Evolutionary conservation across 1,140 invertebrate species (phyloP), one percentile per base, ranked within the genome.

Genomic region (Chironomus tepperi): DNA sequence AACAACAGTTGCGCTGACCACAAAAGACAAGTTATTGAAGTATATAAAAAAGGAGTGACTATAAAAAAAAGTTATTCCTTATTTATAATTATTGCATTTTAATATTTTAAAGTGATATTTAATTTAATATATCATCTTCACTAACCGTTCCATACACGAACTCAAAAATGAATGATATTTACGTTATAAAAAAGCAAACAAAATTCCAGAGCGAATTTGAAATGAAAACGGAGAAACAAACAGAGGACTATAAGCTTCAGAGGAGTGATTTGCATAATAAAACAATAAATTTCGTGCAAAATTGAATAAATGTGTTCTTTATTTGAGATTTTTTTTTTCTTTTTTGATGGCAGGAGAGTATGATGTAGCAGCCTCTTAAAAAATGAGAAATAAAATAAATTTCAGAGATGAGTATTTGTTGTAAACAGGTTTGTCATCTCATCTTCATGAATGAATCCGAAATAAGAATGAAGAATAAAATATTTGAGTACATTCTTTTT

Each of bases 221-320:
- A 57, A 12, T 12, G 47, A 57, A 57, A 57, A n/a, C 12, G 47
- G n/a, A 57, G 47, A 57, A 57, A 57, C 47, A 57, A 57, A 57
- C 47, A 57, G 8, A 57, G 24, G 24, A 34, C 12, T n/a, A 57
- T 57, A 57, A 57, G 47, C 7, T 57, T 57, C 47, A 15, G 47
- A 57, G 47, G 5, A 34, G 47, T 12, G 47, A 70, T 70, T 70
- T 70, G 65, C 65, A 70, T 70, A 70, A 70, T 19, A 70, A 18
- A 21, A 70, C 19, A 18, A 70, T 70, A 70, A 70, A 70, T 70
- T 70, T 70, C 65, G 18, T 18, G 19, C 65, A 16, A 70, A 70
- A 70, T 70, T 70, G 65, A 70, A 70, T 70, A 70, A 70, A 70
- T 70, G 65, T 70, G 65, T 70, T 70, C 65, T 70, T 70, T 70